phyloP scores from a whole-genome alignment of 2,797 vertebrate species.

The Sebastes umbrosus region DNA sequence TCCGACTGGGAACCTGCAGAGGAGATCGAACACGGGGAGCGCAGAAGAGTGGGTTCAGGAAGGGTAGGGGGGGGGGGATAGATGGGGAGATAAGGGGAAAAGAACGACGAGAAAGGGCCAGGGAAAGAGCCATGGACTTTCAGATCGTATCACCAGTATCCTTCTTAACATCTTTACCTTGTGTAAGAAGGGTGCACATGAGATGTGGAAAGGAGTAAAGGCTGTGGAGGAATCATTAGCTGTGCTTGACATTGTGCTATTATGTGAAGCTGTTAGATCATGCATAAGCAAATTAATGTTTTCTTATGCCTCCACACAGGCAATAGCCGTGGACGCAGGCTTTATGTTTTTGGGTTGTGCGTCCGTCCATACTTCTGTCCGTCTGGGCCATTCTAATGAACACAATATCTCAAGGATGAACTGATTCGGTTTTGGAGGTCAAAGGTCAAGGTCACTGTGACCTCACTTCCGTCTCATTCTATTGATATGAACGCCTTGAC shows the following conservation, averaged over 20 bases:
- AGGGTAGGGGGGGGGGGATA: not conserved
- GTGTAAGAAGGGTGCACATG: not conserved
- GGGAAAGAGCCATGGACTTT: slow-evolving; percentile 18
- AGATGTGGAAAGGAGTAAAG: slow-evolving; percentile 1
- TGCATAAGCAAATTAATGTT: not conserved
- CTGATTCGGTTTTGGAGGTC: no score
- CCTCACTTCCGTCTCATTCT: no score
- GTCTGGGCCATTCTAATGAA: no score
- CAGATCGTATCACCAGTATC: slow-evolving; percentile 38
- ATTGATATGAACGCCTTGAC: no score
- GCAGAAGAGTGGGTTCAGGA: slow-evolving; percentile 1
- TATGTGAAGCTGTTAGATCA: slow-evolving; percentile 1
- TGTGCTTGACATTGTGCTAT: slow-evolving; percentile 18
- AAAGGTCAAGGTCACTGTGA: no score
- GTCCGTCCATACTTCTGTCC: no score
- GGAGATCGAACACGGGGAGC: slow-evolving; percentile 13
- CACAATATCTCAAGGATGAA: no score
- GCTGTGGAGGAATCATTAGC: slow-evolving; percentile 12
- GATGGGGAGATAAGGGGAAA: slow-evolving; percentile 50
- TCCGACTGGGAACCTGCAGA: slow-evolving; percentile 26
- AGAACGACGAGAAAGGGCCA: slow-evolving; percentile 12
- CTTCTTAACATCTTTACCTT: slow-evolving; percentile 34
- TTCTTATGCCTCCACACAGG: not conserved
- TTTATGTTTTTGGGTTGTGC: no score
- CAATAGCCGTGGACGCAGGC: not conserved